Evolutionary conservation across 2,888 invertebrate species (phyloP), one percentile per base, ranked within the genome.

Genomic region (Magallana nippona): DNA sequence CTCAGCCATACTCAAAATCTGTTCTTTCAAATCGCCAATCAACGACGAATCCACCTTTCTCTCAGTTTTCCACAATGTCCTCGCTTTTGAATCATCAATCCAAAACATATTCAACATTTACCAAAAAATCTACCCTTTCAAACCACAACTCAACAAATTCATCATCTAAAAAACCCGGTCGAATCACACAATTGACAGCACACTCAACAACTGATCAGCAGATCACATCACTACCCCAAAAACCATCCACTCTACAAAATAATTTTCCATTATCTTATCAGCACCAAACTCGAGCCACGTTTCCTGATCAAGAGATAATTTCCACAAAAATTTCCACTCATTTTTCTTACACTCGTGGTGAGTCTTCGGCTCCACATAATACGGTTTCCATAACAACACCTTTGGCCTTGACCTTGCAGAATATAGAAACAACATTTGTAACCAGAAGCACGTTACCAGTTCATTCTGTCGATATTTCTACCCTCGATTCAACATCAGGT

Each of bases 391-490:
- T 71, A 27, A 71, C 71, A 27, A 13, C 71, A 71, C 71, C 27
- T 13, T 71, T 22, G 71, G 27, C 71, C 13, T 32, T 71, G 27
- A 71, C 27, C 27, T 27, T 71, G 32, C 71, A 32, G 15, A 71
- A 22, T 8, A 71, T 32, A 71, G 71, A 71, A 71, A 71, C 71
- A 71, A 32, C 71, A 27, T 22, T 71, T 71, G 19, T 19, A 32
- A 27, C 32, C 15, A 15, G 71, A 71, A 15, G 13, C 32, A 32
- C 27, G 19, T 15, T 32, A 27, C 11, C 71, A 8, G 71, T 15
- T 15, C 22, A 27, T 27, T 22, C 32, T 3, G 27, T 11, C 63
- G 19, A n/a, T 8, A 10, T 19, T 60, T 22, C 27, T 13, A 27
- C 71, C 13, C 5, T 3, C 32, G 71, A 32, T 32, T 3, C 71